Base-by-base conservation (phyloP, 2,888 invertebrate genomes). In the Druceiella hillmani region DNA sequence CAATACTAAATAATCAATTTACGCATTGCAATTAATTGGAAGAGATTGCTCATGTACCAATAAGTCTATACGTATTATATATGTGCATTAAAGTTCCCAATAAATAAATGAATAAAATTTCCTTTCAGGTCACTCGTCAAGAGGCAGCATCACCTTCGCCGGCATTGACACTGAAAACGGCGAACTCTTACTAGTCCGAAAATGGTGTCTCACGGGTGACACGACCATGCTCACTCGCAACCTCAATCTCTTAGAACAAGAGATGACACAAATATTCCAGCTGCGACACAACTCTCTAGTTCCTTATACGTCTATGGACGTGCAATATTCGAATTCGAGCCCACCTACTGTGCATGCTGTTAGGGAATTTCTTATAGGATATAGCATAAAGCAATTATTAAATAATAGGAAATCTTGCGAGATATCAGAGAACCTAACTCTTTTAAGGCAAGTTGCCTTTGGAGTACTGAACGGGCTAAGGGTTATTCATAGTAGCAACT, bases 401-500 rank as follows among this genome's bases (percentile, higher is more conserved):
- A 56, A 44, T 9, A 58, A 55, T 12, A 34, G 49, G 10, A 48
- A 52, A 4, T 58, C 56, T n/a, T 59, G 57, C 44, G 66, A 65
- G 41, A 56, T 55, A 9, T 57, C 47, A 22, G 67, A 66, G 41
- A 55, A 56, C 6, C 49, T 68, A 13, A 59, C 55, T 28, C 44
- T 80, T 36, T 54, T 88, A 4, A 72, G 82, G 17, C 74, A 77
- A 54, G 75, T 90, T 17, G 82, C 83, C 0, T 66, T 70, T 31
- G 87, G 86, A 17, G 75, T 91, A 16, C 66, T 92, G 3, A 75
- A 78, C 35, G 89, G 85, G 9, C 62, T 93, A 17, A 77, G 79
- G 24, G 89, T 81, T 57, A 66, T 94, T 38, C 93, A 94, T 57
- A 75, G 80, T 50, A 84, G 83, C 44, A 84, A 86, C 46, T 80